A percentile compares a stretch with the other conserved stretches of the same genome.
Evolutionary conservation across 2,888 invertebrate genomes (phyloP).

Genomic region (Dolichopus griseipennis): DNA sequence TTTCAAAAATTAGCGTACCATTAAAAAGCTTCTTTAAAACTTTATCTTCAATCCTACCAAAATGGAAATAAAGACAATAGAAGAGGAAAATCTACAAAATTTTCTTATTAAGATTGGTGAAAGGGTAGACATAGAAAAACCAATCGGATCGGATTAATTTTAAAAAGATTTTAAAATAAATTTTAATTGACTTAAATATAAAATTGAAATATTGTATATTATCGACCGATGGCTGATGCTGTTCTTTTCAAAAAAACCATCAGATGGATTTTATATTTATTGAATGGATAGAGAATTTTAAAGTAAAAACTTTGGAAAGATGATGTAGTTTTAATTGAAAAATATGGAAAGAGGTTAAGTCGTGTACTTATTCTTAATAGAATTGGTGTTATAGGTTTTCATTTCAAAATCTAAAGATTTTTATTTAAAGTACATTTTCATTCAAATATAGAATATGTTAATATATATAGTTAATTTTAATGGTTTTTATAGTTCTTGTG

Average conservation of each 20-base stretch:
- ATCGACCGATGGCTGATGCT: neutral
- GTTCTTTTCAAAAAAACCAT: neutral
- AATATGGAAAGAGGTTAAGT: neutral
- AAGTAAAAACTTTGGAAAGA: neutral
- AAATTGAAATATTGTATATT: slow-evolving; percentile 42
- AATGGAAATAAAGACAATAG: neutral
- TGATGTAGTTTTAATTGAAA: neutral
- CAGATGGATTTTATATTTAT: neutral
- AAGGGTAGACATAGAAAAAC: neutral
- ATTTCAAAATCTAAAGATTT: too few species aligned
- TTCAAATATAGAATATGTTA: too few species aligned
- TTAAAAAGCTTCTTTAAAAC: too few species aligned
- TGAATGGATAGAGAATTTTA: neutral
- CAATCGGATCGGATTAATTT: neutral
- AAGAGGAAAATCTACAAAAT: too few species aligned
- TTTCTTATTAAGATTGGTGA: neutral
- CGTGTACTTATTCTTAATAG: neutral
- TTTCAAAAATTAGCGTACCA: too few species aligned
- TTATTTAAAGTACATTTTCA: too few species aligned
- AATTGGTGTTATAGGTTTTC: too few species aligned
- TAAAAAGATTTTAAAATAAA: neutral
- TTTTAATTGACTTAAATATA: slow-evolving; percentile 35
- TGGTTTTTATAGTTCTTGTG: too few species aligned
- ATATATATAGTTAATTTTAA: too few species aligned
- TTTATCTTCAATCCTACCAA: neutral